Evolutionary conservation across 2,888 invertebrate genomes (phyloP).

Genomic region (Drosophila testacea): DNA sequence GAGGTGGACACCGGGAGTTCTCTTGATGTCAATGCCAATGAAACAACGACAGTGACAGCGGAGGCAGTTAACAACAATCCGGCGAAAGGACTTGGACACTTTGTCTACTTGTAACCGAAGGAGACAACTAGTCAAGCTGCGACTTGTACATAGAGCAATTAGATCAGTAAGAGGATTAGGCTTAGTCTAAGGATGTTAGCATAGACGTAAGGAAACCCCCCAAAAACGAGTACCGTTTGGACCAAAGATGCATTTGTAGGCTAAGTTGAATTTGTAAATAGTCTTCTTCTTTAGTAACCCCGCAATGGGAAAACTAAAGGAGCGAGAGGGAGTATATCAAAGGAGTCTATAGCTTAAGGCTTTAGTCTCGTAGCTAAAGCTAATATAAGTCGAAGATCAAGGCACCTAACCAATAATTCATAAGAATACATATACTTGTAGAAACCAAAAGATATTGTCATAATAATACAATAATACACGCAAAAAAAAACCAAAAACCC

Average conservation of each 20-base stretch:
- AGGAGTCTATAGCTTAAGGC: slow-evolving; percentile 72
- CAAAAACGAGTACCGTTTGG: slow-evolving; percentile 62
- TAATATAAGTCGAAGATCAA: slow-evolving; percentile 51
- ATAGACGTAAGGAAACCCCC: slow-evolving; percentile 30
- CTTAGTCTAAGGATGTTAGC: slow-evolving; percentile 3
- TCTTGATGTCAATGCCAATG: slow-evolving; percentile 68
- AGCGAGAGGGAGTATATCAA: slow-evolving; percentile 4
- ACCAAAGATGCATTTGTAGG: slow-evolving; percentile 77
- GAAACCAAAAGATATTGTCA: slow-evolving; percentile 72
- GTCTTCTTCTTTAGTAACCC: not conserved
- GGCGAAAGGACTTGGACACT: slow-evolving; percentile 84
- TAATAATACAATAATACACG: slow-evolving; percentile 31
- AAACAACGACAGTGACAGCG: slow-evolving; percentile 39
- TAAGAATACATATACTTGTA: slow-evolving; percentile 45
- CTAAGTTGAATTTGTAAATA: slow-evolving; percentile 43
- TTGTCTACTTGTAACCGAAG: slow-evolving; percentile 82
- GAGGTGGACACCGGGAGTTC: slow-evolving; percentile 40
- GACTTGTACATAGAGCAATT: slow-evolving; percentile 38
- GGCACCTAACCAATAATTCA: slow-evolving; percentile 37
- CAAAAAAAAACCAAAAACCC: not conserved
- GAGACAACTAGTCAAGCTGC: slow-evolving; percentile 13
- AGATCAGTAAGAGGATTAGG: slow-evolving; percentile 18
- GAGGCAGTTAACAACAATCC: slow-evolving; percentile 85
- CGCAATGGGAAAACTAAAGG: not conserved
- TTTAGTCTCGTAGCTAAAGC: slow-evolving; percentile 64